A percentile compares a stretch with the other conserved stretches of the same genome.
phyloP scores from a whole-genome alignment of 2,888 invertebrate genomes.

The Melinaea menophilus region DNA sequence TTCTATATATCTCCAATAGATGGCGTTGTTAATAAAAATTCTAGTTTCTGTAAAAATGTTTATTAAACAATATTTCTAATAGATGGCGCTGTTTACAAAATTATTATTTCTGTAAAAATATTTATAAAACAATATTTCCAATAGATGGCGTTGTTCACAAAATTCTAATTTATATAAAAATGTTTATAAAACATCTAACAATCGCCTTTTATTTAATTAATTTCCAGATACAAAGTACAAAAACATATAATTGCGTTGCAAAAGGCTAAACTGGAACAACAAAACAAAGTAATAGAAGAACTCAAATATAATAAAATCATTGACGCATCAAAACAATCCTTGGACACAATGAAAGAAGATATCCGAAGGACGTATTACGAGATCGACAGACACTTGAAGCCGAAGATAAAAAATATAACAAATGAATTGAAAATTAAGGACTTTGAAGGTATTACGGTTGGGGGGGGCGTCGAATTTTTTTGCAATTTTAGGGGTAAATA shows the following conservation, averaged over 20 bases:
- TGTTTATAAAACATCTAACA: neutral
- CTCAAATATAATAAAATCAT: slow-evolving; percentile 83
- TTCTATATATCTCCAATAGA: too few relatives aligned
- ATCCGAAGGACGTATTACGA: slow-evolving; percentile 76
- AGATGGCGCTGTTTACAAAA: too few relatives aligned
- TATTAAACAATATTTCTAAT: too few relatives aligned
- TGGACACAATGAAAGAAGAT: slow-evolving; percentile 76
- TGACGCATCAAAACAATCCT: slow-evolving; percentile 80
- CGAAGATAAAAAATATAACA: slow-evolving; percentile 74
- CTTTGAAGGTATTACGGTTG: slow-evolving; percentile 53
- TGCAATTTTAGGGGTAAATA: too few relatives aligned
- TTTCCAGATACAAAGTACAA: slow-evolving; percentile 81
- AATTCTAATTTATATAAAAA: neutral
- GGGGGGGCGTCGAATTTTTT: too few relatives aligned
- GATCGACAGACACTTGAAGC: slow-evolving; percentile 76
- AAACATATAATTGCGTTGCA: slow-evolving; percentile 85
- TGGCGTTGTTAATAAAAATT: too few relatives aligned
- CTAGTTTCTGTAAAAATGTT: too few relatives aligned
- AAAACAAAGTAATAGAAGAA: slow-evolving; percentile 85
- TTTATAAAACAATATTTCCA: too few relatives aligned
- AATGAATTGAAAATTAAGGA: slow-evolving; percentile 68
- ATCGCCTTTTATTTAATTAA: neutral
- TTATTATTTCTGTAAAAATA: too few relatives aligned
- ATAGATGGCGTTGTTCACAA: neutral
- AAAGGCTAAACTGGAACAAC: slow-evolving; percentile 83